Base-by-base conservation (phyloP, 37 sponge, comb jelly and placozoan species). In the Cliona cf. orientalis region DNA sequence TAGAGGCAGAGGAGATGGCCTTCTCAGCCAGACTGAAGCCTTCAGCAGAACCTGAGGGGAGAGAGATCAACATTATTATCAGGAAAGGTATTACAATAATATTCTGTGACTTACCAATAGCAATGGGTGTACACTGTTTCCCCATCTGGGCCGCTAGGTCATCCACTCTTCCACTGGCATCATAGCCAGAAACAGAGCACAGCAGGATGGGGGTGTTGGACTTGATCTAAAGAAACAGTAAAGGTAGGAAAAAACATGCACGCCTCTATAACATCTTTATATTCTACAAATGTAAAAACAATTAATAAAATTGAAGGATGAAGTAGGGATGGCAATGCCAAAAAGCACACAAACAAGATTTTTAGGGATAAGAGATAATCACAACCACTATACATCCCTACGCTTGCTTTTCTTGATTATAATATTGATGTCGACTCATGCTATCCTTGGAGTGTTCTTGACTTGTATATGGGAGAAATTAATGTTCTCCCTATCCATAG, bases 1-100 rank as follows among this genome's bases (percentile, higher is more conserved):
- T 95, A n/a, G 95, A 83, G 5, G 98, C 96, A 46, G 89, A 86
- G 14, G 79, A 82, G 33, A 98, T 98, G 33, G 98, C 98, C 68
- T 95, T 98, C 66, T 98, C 98, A 55, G 98, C 98, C 46, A 90
- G 74, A 58, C 77, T 84, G 71, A 98, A 98, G 2, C 96, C 98
- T 73, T 98, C 98, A 62, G 91, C 94, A 84, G 96, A 95, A 25
- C 98, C 92, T 82, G 71, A 38, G 42, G 31, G 5, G 59, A 33
- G 5, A 22, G 29, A 25, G 37, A 35, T 9, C 60, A 58, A 39
- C 6, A 12, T 4, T 22, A 42, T 58, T 41, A 44, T 55, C 31
- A 22, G 26, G 9, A 44, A 25, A 43, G 61, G 25, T 25, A 59
- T 23, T 11, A 6, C 28, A 25, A 7, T 62, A 23, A 28, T 62